Base-by-base conservation (phyloP, 2,113 vertebrate species). In the Ammodytes marinus region DNA sequence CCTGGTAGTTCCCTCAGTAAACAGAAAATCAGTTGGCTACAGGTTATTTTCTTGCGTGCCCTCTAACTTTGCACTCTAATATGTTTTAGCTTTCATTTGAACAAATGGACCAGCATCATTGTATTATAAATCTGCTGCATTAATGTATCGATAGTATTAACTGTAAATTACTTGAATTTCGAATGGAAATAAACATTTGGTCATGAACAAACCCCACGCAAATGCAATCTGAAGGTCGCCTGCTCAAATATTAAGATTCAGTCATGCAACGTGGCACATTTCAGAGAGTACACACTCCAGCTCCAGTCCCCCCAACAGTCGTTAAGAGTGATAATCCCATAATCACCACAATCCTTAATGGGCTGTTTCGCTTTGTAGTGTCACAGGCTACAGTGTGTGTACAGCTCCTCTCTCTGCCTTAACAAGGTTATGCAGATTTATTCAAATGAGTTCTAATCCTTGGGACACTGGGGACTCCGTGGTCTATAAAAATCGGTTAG, bases 391-490 rank as follows among this genome's bases (percentile, higher is more conserved):
- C 88, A 77, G 64, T 84, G 79, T 84, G 79, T 90, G 79, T 64
- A 79, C 84, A 79, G 69, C 45, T 19, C 84, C 81, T 80, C 73
- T 52, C 61, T 57, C 39, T 45, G 65, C 71, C 39, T 87, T 92
- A 91, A 91, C 69, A 61, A 89, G 82, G 89, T 92, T 92, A 92
- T 91, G 85, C 83, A 91, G 90, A 93, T 92, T 86, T 91, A 93
- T 93, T 87, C 84, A 92, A 92, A 93, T 86, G 0, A 79, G 65
- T 46, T 67, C 78, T 92, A 91, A 92, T 91, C 90, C 87, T 43
- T 0, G 10, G 76, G 75, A 83, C 69, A 0, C 69, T 15, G 46
- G 50, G 76, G 85, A 83, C 74, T 59, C 45, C 0, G 5, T 78
- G 74, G 84, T 77, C 81, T 74, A 70, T 54, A 55, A 86, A 19